Percentiles rank a stretch among this genome's conserved stretches.
Evolutionary conservation across 2,113 vertebrate genomes (phyloP).

Genomic region (Aspiorhynchus laticeps): DNA sequence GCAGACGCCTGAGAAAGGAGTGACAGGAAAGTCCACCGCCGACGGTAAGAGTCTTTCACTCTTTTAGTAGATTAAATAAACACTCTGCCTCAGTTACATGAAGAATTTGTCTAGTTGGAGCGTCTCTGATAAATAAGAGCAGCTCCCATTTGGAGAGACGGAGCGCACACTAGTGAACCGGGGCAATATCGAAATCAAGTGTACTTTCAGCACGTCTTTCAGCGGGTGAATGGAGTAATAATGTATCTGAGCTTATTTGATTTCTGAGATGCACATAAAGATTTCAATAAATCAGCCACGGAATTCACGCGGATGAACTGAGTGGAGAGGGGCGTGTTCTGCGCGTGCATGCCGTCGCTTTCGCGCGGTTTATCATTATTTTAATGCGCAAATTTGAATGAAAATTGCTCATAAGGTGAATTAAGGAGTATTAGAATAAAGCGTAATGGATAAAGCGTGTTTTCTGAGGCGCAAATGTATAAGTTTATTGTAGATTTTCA

Average conservation of each 20-base stretch:
- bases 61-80: background rate
- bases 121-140: background rate
- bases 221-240: background rate
- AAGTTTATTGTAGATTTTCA: background rate
- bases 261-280: background rate
- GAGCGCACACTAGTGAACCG: conserved; percentile 42
- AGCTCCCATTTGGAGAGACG: conserved; percentile 40
- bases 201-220: background rate
- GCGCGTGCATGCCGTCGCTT: conserved; percentile 15
- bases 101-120: background rate
- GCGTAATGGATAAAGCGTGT: background rate
- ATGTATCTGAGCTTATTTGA: background rate
- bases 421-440: background rate
- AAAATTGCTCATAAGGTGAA: background rate
- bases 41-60: conserved; percentile 69
- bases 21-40: conserved; percentile 60
- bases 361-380: background rate
- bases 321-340: conserved; percentile 56
- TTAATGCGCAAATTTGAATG: background rate
- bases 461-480: background rate
- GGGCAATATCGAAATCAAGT: background rate
- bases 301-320: background rate
- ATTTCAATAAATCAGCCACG: background rate
- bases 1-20: conserved; percentile 62
- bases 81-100: background rate